Percentiles rank a stretch among this genome's conserved stretches.
Conservation (phyloP, 2,888 invertebrate species). For the Torymus aiolomorphi region DNA sequence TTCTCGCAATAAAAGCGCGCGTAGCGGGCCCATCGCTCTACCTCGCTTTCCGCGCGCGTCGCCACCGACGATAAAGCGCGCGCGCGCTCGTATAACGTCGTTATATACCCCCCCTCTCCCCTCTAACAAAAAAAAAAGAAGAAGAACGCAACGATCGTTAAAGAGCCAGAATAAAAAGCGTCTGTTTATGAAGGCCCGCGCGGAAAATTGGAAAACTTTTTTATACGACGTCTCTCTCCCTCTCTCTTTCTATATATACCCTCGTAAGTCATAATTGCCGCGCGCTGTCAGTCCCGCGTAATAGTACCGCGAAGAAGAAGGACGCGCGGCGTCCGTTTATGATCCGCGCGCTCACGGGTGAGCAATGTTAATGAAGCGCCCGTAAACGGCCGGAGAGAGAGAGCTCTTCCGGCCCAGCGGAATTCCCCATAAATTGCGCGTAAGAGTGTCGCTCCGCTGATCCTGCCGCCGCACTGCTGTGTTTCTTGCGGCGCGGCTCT, state of each 20-base stretch:
- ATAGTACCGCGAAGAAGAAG: background rate
- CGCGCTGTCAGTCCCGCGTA: background rate
- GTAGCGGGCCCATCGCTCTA: too few relatives aligned
- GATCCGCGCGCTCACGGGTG: conserved; percentile 14
- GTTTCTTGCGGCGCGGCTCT: too few relatives aligned
- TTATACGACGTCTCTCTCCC: conserved; percentile 5
- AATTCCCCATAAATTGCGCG: conserved; percentile 46
- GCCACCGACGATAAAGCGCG: conserved; percentile 26
- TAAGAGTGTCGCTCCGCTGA: conserved; percentile 40
- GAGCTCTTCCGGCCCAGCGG: background rate
- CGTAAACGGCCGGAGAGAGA: background rate
- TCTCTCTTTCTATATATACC: background rate
- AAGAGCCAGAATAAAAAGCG: conserved; percentile 1
- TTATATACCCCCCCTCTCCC: background rate
- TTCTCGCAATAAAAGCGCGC: too few relatives aligned
- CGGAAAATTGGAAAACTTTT: conserved; percentile 52
- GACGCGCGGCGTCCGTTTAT: background rate
- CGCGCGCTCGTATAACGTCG: conserved; percentile 18
- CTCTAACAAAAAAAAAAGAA: background rate
- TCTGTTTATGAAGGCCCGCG: background rate
- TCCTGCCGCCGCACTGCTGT: conserved; percentile 5
- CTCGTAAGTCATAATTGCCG: conserved; percentile 39
- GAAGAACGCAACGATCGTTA: background rate
- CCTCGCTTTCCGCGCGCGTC: background rate
- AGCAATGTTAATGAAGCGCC: conserved; percentile 51